These are phyloP conservation scores for Rhimphoctona megacephalus DNA, from an alignment of 2,888 invertebrate genomes.

Conservation along the genomic window DNA sequence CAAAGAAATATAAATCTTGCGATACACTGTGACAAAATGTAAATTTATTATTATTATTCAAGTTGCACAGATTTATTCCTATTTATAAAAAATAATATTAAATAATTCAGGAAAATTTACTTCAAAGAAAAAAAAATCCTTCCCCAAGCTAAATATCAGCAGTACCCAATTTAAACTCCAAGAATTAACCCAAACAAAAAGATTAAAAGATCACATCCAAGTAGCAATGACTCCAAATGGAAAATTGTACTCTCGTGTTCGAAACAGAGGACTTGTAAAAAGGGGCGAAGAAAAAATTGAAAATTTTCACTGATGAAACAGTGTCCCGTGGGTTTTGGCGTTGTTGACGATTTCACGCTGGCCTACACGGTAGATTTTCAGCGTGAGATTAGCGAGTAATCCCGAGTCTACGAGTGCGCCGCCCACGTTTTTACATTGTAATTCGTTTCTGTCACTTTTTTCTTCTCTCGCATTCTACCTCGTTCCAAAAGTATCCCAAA, in stretches of 20 bases:
- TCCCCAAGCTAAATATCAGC: background rate
- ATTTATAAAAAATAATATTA: background rate
- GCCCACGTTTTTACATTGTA: constrained; percentile 68
- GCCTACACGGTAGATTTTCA: constrained; percentile 66
- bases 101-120: background rate
- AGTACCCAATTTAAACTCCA: background rate
- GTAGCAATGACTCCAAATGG: background rate
- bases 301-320: constrained; percentile 31
- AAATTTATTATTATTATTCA: background rate
- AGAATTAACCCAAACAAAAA: background rate
- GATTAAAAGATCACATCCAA: background rate
- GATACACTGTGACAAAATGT: background rate
- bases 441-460: constrained; percentile 26
- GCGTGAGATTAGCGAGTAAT: constrained; percentile 73
- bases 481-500: background rate
- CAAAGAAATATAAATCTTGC: background rate
- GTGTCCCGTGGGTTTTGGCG: constrained; percentile 54
- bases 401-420: constrained; percentile 71
- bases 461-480: constrained; percentile 12
- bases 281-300: constrained; percentile 24
- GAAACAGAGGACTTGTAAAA: constrained; percentile 1
- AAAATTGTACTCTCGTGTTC: background rate
- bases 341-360: constrained; percentile 78
- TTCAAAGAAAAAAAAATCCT: background rate
- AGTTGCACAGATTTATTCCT: background rate